These are phyloP conservation scores for Unio pictorum DNA, from an alignment of 2,888 invertebrate genomes.

Conservation along the genomic window DNA sequence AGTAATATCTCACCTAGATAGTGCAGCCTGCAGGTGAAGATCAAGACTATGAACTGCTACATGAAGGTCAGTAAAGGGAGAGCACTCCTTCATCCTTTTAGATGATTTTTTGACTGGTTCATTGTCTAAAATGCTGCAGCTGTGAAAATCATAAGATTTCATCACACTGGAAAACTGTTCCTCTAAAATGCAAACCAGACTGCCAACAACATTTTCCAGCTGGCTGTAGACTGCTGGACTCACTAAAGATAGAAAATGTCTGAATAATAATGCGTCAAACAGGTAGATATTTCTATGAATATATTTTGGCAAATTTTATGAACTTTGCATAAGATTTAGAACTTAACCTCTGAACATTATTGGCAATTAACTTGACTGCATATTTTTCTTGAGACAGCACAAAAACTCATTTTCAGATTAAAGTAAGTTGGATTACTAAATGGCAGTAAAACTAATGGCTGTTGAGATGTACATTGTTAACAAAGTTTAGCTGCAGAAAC, in stretches of 20 bases:
- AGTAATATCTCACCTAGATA: constrained; percentile 41
- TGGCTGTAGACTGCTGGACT: background rate
- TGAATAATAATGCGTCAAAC: too few relatives aligned
- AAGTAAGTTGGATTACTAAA: too few relatives aligned
- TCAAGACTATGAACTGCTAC: constrained; percentile 63
- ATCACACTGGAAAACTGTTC: constrained; percentile 15
- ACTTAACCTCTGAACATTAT: too few relatives aligned
- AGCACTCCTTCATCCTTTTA: constrained; percentile 5
- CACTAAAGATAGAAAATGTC: background rate
- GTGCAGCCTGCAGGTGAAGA: constrained; percentile 62
- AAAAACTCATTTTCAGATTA: too few relatives aligned
- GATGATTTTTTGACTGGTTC: constrained; percentile 18
- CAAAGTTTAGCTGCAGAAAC: too few relatives aligned
- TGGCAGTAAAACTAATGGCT: too few relatives aligned
- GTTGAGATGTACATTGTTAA: too few relatives aligned
- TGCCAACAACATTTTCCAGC: background rate
- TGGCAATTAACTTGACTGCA: too few relatives aligned
- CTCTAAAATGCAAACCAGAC: background rate
- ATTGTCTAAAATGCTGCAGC: constrained; percentile 26
- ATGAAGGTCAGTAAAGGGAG: constrained; percentile 27
- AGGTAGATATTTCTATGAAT: too few relatives aligned
- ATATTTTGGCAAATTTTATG: too few relatives aligned
- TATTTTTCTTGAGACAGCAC: too few relatives aligned
- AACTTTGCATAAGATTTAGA: too few relatives aligned
- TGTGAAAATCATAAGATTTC: constrained; percentile 36